Evolutionary conservation across 2,113 vertebrate genomes (phyloP).

Genomic region (Piprites chloris): DNA sequence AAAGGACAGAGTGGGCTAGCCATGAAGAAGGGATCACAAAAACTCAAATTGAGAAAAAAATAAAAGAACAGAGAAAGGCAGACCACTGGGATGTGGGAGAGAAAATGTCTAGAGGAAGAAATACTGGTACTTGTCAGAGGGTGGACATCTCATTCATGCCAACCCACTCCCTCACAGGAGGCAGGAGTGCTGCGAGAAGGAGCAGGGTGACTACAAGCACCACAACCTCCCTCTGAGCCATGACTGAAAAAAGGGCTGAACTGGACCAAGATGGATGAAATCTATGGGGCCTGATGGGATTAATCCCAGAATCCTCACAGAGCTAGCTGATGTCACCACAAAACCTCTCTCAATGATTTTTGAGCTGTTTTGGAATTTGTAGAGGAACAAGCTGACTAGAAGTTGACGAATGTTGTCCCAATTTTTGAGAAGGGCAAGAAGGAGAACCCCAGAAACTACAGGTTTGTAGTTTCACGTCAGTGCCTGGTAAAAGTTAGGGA

Average conservation of each 20-base stretch:
- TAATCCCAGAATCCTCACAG: not conserved
- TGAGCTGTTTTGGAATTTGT: not conserved
- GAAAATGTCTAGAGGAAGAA: not conserved
- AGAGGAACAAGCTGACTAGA: not conserved
- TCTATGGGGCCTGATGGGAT: not conserved
- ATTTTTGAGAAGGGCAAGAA: not conserved
- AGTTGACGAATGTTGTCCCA: not conserved
- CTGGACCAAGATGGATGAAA: not conserved
- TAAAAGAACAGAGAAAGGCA: not conserved
- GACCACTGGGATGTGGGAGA: not conserved
- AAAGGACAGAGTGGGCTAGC: not conserved
- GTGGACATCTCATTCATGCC: not conserved
- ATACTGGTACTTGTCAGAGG: not conserved
- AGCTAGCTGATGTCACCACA: not conserved
- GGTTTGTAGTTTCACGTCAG: not conserved
- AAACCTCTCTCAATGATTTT: not conserved
- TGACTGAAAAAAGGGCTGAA: not conserved
- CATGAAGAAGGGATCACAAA: not conserved
- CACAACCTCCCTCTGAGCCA: not conserved
- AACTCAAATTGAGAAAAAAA: not conserved
- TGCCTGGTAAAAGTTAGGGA: not conserved
- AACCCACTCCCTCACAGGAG: fast-evolving
- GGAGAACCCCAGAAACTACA: not conserved
- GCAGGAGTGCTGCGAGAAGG: not conserved
- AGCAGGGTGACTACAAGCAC: fast-evolving